phyloP scores from a whole-genome alignment of 2,797 vertebrate genomes.

The Babyrousa celebensis region DNA sequence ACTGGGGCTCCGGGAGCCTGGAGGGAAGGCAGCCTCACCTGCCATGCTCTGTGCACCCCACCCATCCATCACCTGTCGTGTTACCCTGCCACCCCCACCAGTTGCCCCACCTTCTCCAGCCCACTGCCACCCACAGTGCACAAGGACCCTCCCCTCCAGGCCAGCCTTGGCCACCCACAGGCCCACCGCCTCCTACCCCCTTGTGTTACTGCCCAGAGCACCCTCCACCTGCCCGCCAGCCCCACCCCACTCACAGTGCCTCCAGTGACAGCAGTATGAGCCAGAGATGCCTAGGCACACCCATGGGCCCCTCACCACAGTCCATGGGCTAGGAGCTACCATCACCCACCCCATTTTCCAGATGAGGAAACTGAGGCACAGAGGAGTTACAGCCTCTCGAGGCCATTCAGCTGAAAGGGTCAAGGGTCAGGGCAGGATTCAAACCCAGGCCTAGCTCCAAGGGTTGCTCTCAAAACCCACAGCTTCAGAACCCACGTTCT shows the following conservation, averaged over 20 bases:
- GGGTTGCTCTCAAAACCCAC: background rate
- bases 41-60: background rate
- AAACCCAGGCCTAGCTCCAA: background rate
- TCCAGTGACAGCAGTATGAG: background rate
- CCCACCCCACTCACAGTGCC: background rate
- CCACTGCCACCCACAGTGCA: background rate
- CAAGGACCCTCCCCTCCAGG: background rate
- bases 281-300: background rate
- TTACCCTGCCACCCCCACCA: background rate
- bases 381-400: background rate
- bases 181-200: background rate
- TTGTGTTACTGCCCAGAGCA: background rate
- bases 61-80: rapidly evolving
- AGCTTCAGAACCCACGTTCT: background rate
- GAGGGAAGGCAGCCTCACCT: background rate
- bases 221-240: background rate
- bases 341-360: background rate
- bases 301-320: background rate
- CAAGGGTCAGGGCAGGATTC: background rate
- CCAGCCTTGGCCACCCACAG: background rate
- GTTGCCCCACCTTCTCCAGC: background rate
- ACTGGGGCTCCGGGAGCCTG: background rate
- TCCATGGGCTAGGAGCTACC: background rate
- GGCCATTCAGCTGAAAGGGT: background rate
- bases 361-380: background rate